Evolutionary conservation across 2,113 vertebrate genomes (phyloP).

Genomic region (Jacana jacana): DNA sequence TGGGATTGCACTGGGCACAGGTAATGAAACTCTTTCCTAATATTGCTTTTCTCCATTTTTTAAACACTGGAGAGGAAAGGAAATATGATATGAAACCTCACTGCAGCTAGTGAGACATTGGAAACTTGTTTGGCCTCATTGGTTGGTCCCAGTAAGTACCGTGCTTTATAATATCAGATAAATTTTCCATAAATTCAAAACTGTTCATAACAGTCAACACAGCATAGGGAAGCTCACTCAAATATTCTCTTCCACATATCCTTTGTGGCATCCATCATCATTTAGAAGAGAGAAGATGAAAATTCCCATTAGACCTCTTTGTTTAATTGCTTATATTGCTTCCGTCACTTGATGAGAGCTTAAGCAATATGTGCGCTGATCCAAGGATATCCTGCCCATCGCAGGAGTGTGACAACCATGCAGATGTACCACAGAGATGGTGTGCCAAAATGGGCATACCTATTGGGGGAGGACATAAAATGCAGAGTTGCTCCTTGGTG

Average conservation of each 20-base stretch:
- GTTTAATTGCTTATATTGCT: conserved; percentile 18
- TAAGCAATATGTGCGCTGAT: background rate
- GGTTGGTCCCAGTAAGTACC: background rate
- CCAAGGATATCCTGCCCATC: background rate
- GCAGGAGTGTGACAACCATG: background rate
- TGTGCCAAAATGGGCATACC: accelerated
- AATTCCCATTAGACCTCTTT: background rate
- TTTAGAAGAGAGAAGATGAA: background rate
- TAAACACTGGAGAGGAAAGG: background rate
- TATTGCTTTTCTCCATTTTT: background rate
- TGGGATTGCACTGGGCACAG: background rate
- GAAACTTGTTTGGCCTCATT: background rate
- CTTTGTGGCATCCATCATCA: conserved; percentile 4
- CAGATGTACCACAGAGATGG: accelerated
- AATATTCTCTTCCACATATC: background rate
- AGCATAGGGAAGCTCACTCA: background rate
- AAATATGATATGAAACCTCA: background rate
- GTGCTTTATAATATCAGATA: background rate
- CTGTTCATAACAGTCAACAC: background rate
- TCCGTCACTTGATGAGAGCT: background rate
- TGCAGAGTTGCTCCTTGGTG: background rate
- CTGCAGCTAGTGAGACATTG: background rate
- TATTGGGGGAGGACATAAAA: background rate
- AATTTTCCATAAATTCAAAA: background rate
- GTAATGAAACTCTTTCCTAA: background rate